Percentiles rank a stretch among this genome's conserved stretches.
phyloP scores from a whole-genome alignment of 2,113 vertebrate genomes.

The Cynoglossus semilaevis region DNA sequence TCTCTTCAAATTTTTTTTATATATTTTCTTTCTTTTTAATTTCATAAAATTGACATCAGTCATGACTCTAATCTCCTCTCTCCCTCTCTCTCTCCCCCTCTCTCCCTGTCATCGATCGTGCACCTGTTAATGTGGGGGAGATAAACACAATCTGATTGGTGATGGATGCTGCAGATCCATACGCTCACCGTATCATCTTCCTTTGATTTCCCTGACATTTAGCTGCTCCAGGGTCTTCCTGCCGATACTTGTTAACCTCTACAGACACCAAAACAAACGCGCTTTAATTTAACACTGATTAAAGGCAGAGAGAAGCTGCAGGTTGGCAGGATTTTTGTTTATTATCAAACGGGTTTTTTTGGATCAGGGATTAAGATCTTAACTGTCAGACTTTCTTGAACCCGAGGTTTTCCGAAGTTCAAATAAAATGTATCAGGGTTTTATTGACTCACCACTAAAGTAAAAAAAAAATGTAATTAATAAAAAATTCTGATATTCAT shows the following conservation, averaged over 20 bases:
- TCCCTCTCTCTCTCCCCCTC: not conserved
- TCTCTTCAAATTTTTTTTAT: too few relatives aligned
- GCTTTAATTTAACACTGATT: not conserved
- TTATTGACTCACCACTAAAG: too few relatives aligned
- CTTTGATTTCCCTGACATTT: conserved; percentile 17
- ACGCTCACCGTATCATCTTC: not conserved
- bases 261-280: not conserved
- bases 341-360: too few relatives aligned
- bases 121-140: not conserved
- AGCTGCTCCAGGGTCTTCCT: not conserved
- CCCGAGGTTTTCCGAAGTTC: too few relatives aligned
- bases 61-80: not conserved
- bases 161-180: not conserved
- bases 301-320: not conserved
- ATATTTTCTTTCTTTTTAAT: not conserved
- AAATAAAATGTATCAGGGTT: too few relatives aligned
- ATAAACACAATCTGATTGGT: not conserved
- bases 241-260: not conserved
- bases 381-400: too few relatives aligned
- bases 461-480: too few relatives aligned
- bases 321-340: too few relatives aligned
- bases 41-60: not conserved
- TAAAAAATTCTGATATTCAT: too few relatives aligned
- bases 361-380: too few relatives aligned
- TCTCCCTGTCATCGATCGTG: not conserved